A percentile compares a stretch with the other conserved stretches of the same genome.
These are phyloP conservation scores for Falco berigora DNA, from an alignment of 2,797 vertebrate genomes.

Conservation along the genomic window DNA sequence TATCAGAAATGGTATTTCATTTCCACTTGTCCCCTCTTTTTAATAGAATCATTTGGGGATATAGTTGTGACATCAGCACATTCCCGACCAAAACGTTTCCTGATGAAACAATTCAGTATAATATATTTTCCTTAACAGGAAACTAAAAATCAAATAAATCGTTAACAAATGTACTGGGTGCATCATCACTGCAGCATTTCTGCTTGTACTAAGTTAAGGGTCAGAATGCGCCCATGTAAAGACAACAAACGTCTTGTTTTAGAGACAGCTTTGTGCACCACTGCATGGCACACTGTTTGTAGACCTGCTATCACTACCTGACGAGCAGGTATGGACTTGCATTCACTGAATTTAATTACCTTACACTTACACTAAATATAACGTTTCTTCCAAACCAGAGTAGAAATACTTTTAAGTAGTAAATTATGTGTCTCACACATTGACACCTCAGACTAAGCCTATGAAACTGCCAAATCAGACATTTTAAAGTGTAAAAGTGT, in stretches of 20 bases:
- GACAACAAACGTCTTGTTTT: background rate
- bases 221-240: background rate
- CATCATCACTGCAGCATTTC: background rate
- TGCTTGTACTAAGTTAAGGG: background rate
- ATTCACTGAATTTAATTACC: background rate
- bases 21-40: constrained; percentile 24
- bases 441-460: background rate
- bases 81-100: background rate
- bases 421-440: background rate
- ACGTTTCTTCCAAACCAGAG: background rate
- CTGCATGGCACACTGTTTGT: background rate
- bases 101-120: background rate
- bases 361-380: background rate
- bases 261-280: background rate
- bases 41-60: constrained; percentile 18
- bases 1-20: constrained; percentile 47
- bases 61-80: background rate
- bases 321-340: background rate
- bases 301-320: background rate
- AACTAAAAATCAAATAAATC: background rate
- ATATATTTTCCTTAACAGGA: background rate
- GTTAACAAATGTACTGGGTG: background rate
- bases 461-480: background rate
- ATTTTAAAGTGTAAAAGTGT: background rate
- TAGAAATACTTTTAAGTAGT: background rate